Evolutionary conservation across 2,888 invertebrate species (phyloP), one percentile per base, ranked within the genome.

Genomic region (Apeira syringaria): DNA sequence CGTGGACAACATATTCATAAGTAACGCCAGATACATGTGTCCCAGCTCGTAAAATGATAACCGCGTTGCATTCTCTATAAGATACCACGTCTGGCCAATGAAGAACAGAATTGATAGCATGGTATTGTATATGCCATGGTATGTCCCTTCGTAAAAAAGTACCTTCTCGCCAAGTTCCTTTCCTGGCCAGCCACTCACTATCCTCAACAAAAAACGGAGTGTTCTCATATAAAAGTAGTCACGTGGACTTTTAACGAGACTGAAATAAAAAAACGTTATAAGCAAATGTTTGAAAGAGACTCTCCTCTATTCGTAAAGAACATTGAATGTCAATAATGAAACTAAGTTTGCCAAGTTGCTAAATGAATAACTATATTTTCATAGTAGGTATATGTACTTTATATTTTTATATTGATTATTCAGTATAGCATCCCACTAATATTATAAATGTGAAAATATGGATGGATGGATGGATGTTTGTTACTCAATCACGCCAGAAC

Each of bases 181-280:
- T 0, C 57, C 58, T 7, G 66, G 64, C 66, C 66, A 66, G 0
- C 54, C 55, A 9, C 59, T 58, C 12, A 66, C 48, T n/a, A 58
- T 41, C 1, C 55, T 50, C 9, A 66, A 36, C n/a, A 52, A 17
- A 0, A 49, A 26, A 5, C 59, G 49, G 1, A 66, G 24, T 3
- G 47, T 35, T 17, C 36, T 53, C 55, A 66, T 58, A 27, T 66
- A 53, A 13, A 33, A 36, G 20, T 56, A 59, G 12, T 64, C 54
- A 31, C 42, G 27, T 0, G 62, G 58, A n/a, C 39, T 30, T 3
- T 26, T 47, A 5, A 55, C 52, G 0, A 50, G 50, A 1, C 65
- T 66, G 51, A 3, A 47, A 54, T 10, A 20, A n/a, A n/a, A n/a
- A n/a, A n/a, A n/a, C n/a, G n/a, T n/a, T n/a, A n/a, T n/a, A n/a